A percentile compares a stretch with the other conserved stretches of the same genome.
These are phyloP conservation scores for Gambusia holbrooki DNA, from an alignment of 2,113 vertebrate genomes.

Conservation along the genomic window DNA sequence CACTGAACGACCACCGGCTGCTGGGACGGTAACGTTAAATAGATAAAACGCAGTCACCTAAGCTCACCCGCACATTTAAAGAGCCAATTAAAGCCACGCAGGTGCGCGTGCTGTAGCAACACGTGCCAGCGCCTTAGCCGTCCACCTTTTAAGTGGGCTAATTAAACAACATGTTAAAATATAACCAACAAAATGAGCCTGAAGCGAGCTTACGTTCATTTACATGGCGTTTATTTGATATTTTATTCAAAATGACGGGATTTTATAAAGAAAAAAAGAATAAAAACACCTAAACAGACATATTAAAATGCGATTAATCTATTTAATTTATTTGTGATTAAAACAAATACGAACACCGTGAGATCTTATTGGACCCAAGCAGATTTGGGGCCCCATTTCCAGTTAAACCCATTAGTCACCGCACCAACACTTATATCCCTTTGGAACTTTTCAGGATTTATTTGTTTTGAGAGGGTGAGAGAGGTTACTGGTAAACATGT, in stretches of 20 bases:
- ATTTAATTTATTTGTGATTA: neutral
- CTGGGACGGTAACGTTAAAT: neutral
- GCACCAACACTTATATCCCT: neutral
- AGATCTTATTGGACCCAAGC: neutral
- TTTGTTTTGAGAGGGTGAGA: neutral
- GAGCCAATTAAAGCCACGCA: constrained; percentile 31
- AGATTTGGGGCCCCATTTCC: neutral
- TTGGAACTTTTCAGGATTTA: neutral
- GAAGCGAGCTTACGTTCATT: neutral
- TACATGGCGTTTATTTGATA: neutral
- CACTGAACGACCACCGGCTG: neutral
- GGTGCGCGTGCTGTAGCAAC: neutral
- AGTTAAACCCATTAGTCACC: neutral
- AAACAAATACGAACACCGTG: neutral
- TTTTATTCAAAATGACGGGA: neutral
- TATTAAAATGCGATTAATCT: too few relatives aligned
- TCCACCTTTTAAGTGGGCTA: neutral
- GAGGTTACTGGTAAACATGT: neutral
- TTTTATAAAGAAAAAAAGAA: too few relatives aligned
- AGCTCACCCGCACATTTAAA: neutral
- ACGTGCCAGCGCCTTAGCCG: neutral
- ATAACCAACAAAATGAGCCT: neutral
- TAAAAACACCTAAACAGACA: too few relatives aligned
- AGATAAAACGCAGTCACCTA: neutral
- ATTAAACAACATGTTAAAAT: neutral